Conservation (phyloP, 2,113 vertebrate genomes). For the Ifrita kowaldi region DNA sequence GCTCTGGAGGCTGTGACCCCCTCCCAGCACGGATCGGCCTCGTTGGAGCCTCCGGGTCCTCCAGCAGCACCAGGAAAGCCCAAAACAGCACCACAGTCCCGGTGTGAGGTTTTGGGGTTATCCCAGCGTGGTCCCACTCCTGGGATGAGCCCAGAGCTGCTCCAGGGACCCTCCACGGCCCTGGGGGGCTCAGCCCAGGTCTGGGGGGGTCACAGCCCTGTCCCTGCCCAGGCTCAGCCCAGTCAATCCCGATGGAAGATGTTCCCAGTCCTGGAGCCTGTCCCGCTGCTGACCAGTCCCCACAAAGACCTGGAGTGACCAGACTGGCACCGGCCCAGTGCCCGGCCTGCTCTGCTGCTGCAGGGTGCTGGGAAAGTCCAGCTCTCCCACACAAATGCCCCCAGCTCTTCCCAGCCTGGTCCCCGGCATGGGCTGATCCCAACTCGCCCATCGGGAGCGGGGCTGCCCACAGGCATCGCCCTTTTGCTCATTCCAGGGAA, state of each 20-base stretch:
- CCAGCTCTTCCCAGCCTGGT: fast-evolving
- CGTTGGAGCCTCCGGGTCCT: neutral
- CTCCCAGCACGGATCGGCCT: fast-evolving
- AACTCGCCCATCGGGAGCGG: neutral
- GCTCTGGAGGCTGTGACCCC: neutral
- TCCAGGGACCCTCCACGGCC: neutral
- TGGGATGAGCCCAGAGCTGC: neutral
- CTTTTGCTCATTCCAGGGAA: neutral
- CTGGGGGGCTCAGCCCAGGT: neutral
- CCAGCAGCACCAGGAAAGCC: neutral
- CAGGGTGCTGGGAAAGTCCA: neutral
- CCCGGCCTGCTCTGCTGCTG: neutral
- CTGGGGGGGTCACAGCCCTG: neutral
- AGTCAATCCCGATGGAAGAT: fast-evolving
- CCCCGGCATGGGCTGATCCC: neutral
- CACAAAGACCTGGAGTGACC: neutral
- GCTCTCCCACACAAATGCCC: neutral
- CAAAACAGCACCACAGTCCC: fast-evolving
- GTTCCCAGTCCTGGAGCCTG: neutral
- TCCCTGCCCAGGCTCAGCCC: neutral
- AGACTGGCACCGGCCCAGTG: neutral
- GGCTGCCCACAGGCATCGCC: neutral
- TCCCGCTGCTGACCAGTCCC: neutral
- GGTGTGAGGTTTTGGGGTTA: neutral
- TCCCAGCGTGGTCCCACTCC: neutral